Conservation (phyloP, 2,888 invertebrate species). For the Noctua pronuba region DNA sequence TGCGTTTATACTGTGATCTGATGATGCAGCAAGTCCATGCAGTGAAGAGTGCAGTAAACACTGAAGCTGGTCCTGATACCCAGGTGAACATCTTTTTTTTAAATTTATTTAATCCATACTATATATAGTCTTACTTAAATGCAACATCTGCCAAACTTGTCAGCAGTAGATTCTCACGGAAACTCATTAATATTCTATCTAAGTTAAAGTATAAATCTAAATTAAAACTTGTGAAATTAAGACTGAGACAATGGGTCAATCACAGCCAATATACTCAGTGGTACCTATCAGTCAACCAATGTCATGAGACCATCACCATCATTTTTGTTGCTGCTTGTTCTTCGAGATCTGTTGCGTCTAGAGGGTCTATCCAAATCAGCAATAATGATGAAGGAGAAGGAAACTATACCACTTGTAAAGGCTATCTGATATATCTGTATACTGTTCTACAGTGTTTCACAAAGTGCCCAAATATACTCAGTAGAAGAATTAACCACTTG, state of each 20-base stretch:
- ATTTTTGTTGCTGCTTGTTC: background rate
- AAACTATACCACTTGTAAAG: background rate
- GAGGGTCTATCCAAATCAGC: background rate
- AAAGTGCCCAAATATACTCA: background rate
- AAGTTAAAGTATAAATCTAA: too few relatives aligned
- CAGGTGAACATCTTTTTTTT: slow-evolving; percentile 88
- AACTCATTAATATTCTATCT: too few relatives aligned
- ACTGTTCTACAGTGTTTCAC: background rate
- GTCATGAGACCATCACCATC: too few relatives aligned
- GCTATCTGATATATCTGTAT: background rate
- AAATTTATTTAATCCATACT: too few relatives aligned
- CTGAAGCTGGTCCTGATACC: slow-evolving; percentile 90
- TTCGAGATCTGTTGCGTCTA: background rate
- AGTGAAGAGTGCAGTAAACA: slow-evolving; percentile 92
- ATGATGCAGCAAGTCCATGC: slow-evolving; percentile 96
- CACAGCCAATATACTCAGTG: too few relatives aligned
- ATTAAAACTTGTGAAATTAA: too few relatives aligned
- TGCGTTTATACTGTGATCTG: slow-evolving; percentile 94
- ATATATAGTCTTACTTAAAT: too few relatives aligned
- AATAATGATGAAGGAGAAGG: background rate
- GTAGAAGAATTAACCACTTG: background rate
- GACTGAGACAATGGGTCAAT: too few relatives aligned
- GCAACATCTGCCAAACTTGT: too few relatives aligned
- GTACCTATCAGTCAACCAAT: too few relatives aligned
- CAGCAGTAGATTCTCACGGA: too few relatives aligned